These are phyloP conservation scores for Harpagoxenus sublaevis DNA, from an alignment of 2,888 invertebrate genomes.

Conservation along the genomic window DNA sequence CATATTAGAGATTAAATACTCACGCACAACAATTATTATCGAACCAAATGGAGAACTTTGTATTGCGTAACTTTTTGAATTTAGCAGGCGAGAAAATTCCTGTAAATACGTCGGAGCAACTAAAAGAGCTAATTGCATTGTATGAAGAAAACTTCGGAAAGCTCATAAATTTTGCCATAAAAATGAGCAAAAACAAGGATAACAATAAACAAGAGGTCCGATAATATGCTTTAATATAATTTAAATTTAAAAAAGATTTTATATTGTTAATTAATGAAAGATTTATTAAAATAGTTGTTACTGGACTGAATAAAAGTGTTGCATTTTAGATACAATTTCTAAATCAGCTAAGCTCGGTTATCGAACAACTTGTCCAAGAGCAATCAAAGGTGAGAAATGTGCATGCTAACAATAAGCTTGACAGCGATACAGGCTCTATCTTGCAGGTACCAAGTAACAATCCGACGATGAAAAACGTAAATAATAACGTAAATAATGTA, in stretches of 20 bases:
- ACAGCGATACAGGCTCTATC: constrained; percentile 21
- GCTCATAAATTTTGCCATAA: not conserved
- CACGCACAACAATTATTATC: not conserved
- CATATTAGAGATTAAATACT: not conserved
- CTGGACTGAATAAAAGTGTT: not conserved
- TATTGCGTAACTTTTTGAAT: not conserved
- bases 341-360: constrained; percentile 60
- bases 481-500: not conserved
- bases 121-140: constrained; percentile 17
- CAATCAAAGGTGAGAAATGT: constrained; percentile 36
- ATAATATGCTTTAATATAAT: not conserved
- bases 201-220: constrained; percentile 50
- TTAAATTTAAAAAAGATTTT: not conserved
- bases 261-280: not conserved
- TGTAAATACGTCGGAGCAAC: constrained; percentile 1
- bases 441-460: constrained; percentile 25
- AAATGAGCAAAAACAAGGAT: constrained; percentile 23
- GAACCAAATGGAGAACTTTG: not conserved
- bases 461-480: not conserved
- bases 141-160: constrained; percentile 8
- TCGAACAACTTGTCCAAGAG: constrained; percentile 50
- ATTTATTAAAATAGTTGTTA: not conserved
- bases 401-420: constrained; percentile 21
- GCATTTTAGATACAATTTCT: constrained; percentile 67
- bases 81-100: not conserved